Conservation (phyloP, 2,888 invertebrate genomes). For the Quadriops clusia region DNA sequence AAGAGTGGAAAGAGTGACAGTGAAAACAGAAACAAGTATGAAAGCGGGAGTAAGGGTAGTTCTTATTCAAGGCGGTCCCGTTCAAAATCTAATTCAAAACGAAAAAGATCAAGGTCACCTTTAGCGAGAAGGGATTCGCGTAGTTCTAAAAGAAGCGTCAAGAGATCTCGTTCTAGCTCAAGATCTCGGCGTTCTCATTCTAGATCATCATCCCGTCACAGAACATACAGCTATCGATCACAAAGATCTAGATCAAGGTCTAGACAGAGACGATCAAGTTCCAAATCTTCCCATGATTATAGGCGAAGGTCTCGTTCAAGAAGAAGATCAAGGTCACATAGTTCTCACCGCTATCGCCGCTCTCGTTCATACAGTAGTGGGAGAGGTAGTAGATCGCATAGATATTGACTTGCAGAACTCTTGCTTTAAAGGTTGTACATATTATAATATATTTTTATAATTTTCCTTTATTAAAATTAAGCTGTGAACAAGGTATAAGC, state of each 20-base stretch:
- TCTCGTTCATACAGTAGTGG: conserved; percentile 21
- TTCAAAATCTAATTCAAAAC: conserved; percentile 15
- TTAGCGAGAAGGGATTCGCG: conserved; percentile 8
- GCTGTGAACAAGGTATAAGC: too few species aligned
- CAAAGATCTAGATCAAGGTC: conserved; percentile 15
- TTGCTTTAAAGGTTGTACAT: conserved; percentile 13
- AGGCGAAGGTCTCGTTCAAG: conserved; percentile 18
- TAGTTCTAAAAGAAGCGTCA: conserved; percentile 12
- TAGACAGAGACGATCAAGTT: conserved; percentile 15
- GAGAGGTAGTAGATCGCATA: conserved; percentile 25
- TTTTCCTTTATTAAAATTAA: conserved; percentile 5
- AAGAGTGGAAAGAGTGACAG: too few species aligned
- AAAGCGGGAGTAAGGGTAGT: conserved; percentile 11
- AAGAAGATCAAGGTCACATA: conserved; percentile 20
- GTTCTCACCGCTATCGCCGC: conserved; percentile 17
- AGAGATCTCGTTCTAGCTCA: conserved; percentile 16
- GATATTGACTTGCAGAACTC: conserved; percentile 19
- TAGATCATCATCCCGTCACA: conserved; percentile 9
- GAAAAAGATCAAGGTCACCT: conserved; percentile 8
- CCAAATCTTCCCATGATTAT: conserved; percentile 15
- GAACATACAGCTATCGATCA: too few species aligned
- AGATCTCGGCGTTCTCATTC: conserved; percentile 14
- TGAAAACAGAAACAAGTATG: conserved; percentile 12
- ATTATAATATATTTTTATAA: conserved; percentile 8
- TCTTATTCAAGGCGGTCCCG: conserved; percentile 14